phyloP scores from a whole-genome alignment of 2,888 invertebrate genomes.

The Tenthredo amoena region DNA sequence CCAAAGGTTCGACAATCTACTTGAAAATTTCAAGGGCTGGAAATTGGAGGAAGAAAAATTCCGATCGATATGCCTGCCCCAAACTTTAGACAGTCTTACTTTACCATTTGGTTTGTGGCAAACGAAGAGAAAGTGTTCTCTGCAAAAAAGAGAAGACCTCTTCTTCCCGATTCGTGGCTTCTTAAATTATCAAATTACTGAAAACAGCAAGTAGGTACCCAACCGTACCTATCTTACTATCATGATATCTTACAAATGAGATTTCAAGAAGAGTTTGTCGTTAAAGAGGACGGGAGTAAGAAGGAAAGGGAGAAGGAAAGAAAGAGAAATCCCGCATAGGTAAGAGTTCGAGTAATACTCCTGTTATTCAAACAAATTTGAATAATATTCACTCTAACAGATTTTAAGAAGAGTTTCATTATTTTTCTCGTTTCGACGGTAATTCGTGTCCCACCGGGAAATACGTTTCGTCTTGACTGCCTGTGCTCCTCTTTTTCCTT shows the following conservation, averaged over 20 bases:
- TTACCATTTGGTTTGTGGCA: background rate
- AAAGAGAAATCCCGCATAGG: slow-evolving; percentile 24
- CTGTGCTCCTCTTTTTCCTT: slow-evolving; percentile 44
- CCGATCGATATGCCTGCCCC: background rate
- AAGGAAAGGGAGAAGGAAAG: background rate
- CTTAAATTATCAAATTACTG: background rate
- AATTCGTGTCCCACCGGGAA: slow-evolving; percentile 64
- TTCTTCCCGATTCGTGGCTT: background rate
- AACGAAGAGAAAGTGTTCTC: background rate
- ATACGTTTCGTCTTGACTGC: slow-evolving; percentile 60
- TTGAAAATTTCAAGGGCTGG: slow-evolving; percentile 30
- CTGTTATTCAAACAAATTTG: slow-evolving; percentile 67
- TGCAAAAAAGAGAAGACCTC: background rate
- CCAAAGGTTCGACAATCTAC: slow-evolving; percentile 13
- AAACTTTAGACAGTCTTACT: slow-evolving; percentile 5
- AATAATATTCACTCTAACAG: slow-evolving; percentile 71
- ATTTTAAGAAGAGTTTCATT: slow-evolving; percentile 68
- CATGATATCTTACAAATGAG: slow-evolving; percentile 1
- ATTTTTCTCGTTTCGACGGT: slow-evolving; percentile 64
- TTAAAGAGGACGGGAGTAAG: background rate
- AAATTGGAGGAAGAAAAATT: slow-evolving; percentile 16
- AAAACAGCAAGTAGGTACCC: background rate
- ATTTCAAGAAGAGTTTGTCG: background rate
- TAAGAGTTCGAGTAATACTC: slow-evolving; percentile 39
- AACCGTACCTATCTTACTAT: background rate